A percentile compares a stretch with the other conserved stretches of the same genome.
These are phyloP conservation scores for Chrysogorgia sp. DNA, from an alignment of 92 coral and sea anemone genomes.

Conservation along the genomic window DNA sequence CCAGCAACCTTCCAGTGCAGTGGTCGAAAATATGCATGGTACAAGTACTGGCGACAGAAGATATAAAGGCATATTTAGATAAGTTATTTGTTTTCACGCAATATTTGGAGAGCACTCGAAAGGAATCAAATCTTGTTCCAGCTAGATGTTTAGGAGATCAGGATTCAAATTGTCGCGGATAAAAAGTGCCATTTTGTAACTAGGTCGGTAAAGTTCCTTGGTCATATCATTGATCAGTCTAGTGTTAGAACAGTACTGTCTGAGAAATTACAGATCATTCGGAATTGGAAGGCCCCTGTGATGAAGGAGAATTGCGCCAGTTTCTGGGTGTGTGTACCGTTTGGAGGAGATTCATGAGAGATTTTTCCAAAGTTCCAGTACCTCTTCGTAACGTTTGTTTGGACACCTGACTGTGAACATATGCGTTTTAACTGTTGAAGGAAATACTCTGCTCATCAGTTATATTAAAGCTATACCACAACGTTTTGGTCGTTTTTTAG, in stretches of 20 bases:
- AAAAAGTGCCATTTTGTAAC: neutral
- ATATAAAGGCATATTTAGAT: too few species aligned
- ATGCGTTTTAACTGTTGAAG: neutral
- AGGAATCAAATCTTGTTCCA: neutral
- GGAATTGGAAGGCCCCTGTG: slow-evolving; percentile 12
- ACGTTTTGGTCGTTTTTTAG: neutral
- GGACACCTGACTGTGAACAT: neutral
- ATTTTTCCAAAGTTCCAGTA: neutral
- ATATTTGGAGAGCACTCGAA: neutral
- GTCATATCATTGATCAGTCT: neutral
- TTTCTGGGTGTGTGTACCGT: slow-evolving; percentile 14
- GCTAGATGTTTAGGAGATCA: slow-evolving; percentile 7
- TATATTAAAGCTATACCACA: neutral
- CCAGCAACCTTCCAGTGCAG: too few species aligned
- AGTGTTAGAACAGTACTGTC: neutral
- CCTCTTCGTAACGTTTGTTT: neutral
- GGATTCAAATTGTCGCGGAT: slow-evolving; percentile 13
- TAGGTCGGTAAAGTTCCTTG: neutral
- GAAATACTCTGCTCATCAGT: neutral
- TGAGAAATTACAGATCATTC: neutral
- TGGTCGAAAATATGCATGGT: too few species aligned
- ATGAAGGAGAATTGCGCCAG: slow-evolving; percentile 22
- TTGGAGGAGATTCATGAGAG: slow-evolving; percentile 18
- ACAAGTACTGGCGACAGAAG: too few species aligned
- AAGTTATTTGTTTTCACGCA: neutral